phyloP scores from a whole-genome alignment of 2,113 vertebrate genomes.

The Cephalopterus ornatus region DNA sequence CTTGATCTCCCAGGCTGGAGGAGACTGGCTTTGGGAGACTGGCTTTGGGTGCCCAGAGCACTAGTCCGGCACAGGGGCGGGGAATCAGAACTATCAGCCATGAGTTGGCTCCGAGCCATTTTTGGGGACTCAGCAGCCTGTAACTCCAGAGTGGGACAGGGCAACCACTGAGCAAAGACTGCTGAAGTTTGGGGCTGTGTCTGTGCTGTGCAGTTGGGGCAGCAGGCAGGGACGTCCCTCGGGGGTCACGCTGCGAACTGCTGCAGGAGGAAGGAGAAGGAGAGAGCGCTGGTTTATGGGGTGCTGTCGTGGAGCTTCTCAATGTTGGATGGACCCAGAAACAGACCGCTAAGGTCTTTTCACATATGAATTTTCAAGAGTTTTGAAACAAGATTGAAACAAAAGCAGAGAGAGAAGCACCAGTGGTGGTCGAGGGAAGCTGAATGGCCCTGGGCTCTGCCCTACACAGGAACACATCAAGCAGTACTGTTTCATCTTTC shows the following conservation, averaged over 20 bases:
- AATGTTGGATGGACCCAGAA: not conserved
- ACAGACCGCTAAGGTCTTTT: not conserved
- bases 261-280: not conserved
- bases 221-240: not conserved
- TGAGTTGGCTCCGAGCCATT: not conserved
- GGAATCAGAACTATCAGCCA: not conserved
- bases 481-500: not conserved
- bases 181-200: not conserved
- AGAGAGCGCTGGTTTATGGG: fast-evolving
- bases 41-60: not conserved
- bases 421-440: not conserved
- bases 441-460: not conserved
- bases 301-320: not conserved
- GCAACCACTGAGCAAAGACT: not conserved
- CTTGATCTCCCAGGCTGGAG: not conserved
- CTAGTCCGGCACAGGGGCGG: not conserved
- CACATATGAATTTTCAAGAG: not conserved
- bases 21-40: not conserved
- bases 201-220: not conserved
- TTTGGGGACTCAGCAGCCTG: not conserved
- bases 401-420: not conserved
- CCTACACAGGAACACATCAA: not conserved
- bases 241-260: not conserved
- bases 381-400: not conserved
- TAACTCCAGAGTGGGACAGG: not conserved